Evolutionary conservation across 1,140 invertebrate genomes (phyloP), one percentile per base, ranked within the genome.

Genomic region (Oedothorax gibbosus): DNA sequence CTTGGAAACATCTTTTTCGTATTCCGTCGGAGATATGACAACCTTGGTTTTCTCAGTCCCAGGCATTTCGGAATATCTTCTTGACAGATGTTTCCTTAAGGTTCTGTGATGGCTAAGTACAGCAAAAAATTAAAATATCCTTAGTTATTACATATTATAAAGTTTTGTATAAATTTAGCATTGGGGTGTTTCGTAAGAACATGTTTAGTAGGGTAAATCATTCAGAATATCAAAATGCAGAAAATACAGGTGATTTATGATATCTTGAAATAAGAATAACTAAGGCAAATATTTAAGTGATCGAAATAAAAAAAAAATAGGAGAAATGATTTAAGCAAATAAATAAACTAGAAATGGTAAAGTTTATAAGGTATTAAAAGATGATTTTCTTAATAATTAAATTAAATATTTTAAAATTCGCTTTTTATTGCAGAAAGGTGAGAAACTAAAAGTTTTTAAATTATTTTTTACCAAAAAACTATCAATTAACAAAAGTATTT

Each of bases 1-100:
- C 53, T 85, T 75, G 5, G 69, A 14, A 15, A 78, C 51, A 9
- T 84, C 81, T 75, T 66, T 57, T 54, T 68, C 71, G 66, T 20
- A 56, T 0, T 84, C 81, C 75, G 18, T 50, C 56, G 81, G 81
- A 18, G 60, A 35, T 15, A 84, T 75, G 10, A 53, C 54, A 12
- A 84, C 51, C 20, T 75, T 57, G 15, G 12, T 6, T 9, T 51
- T 20, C 7, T 72, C 57, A 35, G 53, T 50, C 10, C 12, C n/a
- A n/a, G 68, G 68, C 57, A 62, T 35, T 65, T 82, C 68, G 20
- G 72, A 76, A 53, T 84, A 75, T 50, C 64, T 53, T 20, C 71
- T 75, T 20, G 71, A 75, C 7, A 76, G 8, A 12, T 12, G 50
- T 1, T n/a, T 20, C 62, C 65, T 62, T 18, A 82, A n/a, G 64